phyloP scores from a whole-genome alignment of 2,113 vertebrate species.

The Nematolebias whitei region DNA sequence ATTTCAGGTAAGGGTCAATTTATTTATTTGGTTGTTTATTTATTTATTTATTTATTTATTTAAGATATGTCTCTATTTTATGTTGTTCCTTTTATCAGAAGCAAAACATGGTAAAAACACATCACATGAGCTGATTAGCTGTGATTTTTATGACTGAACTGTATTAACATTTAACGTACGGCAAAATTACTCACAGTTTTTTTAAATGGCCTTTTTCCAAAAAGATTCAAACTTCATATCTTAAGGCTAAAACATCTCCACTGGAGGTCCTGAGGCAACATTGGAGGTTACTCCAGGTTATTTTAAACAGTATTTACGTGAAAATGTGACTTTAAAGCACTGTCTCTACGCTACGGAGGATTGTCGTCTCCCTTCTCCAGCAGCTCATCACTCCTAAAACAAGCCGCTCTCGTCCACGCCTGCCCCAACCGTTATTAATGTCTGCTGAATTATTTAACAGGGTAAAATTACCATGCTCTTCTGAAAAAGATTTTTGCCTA shows the following conservation, averaged over 20 bases:
- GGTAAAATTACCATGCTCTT: conserved; percentile 85
- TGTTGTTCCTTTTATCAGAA: no score
- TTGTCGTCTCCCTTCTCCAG: conserved; percentile 69
- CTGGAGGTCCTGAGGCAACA: conserved; percentile 31
- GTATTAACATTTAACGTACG: neutral
- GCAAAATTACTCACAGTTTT: conserved; percentile 3
- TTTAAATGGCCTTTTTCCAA: neutral
- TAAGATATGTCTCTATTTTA: no score
- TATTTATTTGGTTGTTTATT: no score
- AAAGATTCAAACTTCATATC: neutral
- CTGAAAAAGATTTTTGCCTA: conserved; percentile 82
- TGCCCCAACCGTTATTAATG: conserved; percentile 82
- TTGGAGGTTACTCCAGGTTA: conserved; percentile 58
- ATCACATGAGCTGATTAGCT: neutral
- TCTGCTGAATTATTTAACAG: conserved; percentile 84
- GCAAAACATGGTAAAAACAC: neutral
- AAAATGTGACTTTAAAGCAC: conserved; percentile 72
- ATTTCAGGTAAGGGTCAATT: no score
- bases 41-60: no score
- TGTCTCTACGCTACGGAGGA: no score
- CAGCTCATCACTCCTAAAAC: conserved; percentile 80
- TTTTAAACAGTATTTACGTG: conserved; percentile 56
- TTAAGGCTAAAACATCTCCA: conserved; percentile 9
- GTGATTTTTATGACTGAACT: neutral
- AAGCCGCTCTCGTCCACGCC: conserved; percentile 73